Conservation (phyloP, 2,888 invertebrate genomes). For the Tuta absoluta region DNA sequence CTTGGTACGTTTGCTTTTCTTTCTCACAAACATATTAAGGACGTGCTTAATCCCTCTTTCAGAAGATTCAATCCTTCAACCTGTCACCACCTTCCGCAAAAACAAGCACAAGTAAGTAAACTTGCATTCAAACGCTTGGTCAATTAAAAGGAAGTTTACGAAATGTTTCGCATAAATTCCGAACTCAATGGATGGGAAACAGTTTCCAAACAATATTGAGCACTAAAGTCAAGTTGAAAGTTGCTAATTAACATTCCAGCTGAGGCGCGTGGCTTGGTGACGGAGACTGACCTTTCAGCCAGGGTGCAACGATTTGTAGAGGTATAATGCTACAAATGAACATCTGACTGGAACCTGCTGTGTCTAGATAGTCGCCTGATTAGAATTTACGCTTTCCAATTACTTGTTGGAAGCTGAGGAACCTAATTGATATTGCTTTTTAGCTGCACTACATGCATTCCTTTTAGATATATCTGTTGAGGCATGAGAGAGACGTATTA, state of each 20-base stretch:
- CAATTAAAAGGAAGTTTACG: constrained; percentile 24
- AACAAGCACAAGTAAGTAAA: not conserved
- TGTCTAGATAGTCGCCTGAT: constrained; percentile 9
- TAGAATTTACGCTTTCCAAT: constrained; percentile 1
- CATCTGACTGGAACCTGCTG: not conserved
- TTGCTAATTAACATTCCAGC: constrained; percentile 34
- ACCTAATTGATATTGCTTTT: constrained; percentile 4
- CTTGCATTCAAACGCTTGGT: constrained; percentile 8
- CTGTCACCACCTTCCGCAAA: constrained; percentile 22
- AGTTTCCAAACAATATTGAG: constrained; percentile 27
- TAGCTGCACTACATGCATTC: not conserved
- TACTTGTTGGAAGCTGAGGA: not conserved
- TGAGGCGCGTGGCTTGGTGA: constrained; percentile 26
- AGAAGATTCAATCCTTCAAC: constrained; percentile 22
- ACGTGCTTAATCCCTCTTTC: constrained; percentile 21
- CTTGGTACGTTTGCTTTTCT: too few relatives aligned
- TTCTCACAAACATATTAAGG: not conserved
- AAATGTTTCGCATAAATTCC: constrained; percentile 5
- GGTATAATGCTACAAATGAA: not conserved
- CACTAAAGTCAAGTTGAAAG: constrained; percentile 24
- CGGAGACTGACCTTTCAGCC: constrained; percentile 6
- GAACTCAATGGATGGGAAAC: constrained; percentile 18
- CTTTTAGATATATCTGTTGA: not conserved
- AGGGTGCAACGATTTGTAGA: constrained; percentile 21
- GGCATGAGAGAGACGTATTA: not conserved